phyloP scores from a whole-genome alignment of 2,113 vertebrate genomes.

The Rhinolophus ferrumequinum region DNA sequence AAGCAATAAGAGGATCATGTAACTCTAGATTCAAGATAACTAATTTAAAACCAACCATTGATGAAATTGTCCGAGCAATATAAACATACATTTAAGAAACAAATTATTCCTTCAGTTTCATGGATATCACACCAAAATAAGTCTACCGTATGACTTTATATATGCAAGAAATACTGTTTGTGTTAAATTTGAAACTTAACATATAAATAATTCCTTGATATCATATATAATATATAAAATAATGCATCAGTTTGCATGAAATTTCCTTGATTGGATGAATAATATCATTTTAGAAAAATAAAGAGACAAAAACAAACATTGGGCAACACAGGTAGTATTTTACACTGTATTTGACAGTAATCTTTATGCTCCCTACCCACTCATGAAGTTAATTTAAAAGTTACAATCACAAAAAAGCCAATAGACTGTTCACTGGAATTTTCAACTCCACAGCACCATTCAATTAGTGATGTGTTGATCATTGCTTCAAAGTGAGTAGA shows the following conservation, averaged over 20 bases:
- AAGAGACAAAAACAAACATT: not conserved
- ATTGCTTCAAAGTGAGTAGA: conserved; percentile 10
- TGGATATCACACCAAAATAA: not conserved
- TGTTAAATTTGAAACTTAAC: not conserved
- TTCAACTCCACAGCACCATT: not conserved
- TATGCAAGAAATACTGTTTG: not conserved
- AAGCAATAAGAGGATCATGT: not conserved
- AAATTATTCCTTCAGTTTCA: not conserved
- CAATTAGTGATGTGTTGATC: not conserved
- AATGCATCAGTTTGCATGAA: not conserved
- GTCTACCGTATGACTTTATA: not conserved
- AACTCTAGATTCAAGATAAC: not conserved
- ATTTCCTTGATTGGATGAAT: not conserved
- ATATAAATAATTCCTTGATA: not conserved
- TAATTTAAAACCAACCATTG: not conserved
- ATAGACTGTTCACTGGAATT: not conserved
- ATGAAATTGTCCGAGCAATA: not conserved
- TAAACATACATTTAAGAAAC: not conserved
- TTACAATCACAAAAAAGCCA: not conserved
- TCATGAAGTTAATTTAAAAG: not conserved
- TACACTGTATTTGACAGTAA: not conserved
- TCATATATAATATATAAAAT: not conserved
- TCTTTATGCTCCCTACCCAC: not conserved
- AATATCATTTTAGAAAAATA: not conserved
- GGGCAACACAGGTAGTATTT: not conserved